Evolutionary conservation across 2,888 invertebrate species (phyloP).

Genomic region (Anthoptus insignis): DNA sequence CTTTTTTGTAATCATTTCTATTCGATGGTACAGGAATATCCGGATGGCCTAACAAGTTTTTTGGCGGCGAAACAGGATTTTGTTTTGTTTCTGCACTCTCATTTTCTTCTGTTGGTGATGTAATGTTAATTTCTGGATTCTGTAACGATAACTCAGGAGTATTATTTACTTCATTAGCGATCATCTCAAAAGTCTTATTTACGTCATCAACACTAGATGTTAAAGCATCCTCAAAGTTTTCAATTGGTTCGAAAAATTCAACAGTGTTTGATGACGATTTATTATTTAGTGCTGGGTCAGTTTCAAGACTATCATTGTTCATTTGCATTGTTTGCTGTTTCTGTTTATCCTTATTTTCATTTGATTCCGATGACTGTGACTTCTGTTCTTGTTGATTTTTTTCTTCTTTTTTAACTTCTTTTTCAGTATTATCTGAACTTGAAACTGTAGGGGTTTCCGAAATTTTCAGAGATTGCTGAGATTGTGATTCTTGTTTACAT

Average conservation of each 20-base stretch:
- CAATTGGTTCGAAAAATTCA: conserved; percentile 68
- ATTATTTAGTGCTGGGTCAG: too few species aligned
- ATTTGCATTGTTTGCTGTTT: conserved; percentile 64
- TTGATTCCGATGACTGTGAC: conserved; percentile 54
- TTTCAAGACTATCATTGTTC: too few species aligned
- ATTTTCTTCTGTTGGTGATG: conserved; percentile 64
- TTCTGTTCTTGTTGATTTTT: conserved; percentile 59
- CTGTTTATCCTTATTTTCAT: conserved; percentile 68
- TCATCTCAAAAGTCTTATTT: conserved; percentile 77
- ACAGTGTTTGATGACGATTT: conserved; percentile 28
- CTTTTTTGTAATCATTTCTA: conserved; percentile 83
- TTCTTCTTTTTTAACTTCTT: conserved; percentile 49
- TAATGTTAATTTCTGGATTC: conserved; percentile 71
- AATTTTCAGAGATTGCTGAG: conserved; percentile 30
- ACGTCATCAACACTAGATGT: conserved; percentile 77
- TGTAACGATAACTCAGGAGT: conserved; percentile 48
- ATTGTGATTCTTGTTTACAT: conserved; percentile 66
- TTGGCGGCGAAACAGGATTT: conserved; percentile 78
- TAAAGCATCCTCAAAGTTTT: conserved; percentile 79
- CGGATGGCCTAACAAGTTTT: conserved; percentile 85
- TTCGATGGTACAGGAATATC: conserved; percentile 85
- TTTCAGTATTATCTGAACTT: conserved; percentile 39
- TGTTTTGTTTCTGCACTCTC: conserved; percentile 54
- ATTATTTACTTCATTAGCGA: conserved; percentile 63
- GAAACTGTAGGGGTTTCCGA: conserved; percentile 25